These are phyloP conservation scores for Latrodectus geometricus DNA, from an alignment of 1,140 invertebrate species.

Conservation along the genomic window DNA sequence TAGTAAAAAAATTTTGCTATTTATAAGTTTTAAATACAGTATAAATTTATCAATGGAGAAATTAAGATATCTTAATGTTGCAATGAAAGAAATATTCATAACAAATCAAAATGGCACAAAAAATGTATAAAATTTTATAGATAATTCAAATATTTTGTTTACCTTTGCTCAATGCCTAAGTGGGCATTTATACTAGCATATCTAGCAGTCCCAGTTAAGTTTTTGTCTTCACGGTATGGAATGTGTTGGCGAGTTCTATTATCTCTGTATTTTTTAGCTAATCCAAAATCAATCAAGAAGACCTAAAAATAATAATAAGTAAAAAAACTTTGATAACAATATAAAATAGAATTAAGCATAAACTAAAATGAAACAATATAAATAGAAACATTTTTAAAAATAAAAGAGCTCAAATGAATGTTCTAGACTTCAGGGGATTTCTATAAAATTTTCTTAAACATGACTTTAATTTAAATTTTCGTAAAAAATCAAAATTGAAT, in stretches of 20 bases:
- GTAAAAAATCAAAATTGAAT: too few relatives aligned
- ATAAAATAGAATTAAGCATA: neutral
- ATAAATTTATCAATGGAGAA: too few relatives aligned
- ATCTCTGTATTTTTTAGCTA: constrained; percentile 72
- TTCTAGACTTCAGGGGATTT: too few relatives aligned
- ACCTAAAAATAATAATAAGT: constrained; percentile 70
- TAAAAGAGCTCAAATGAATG: neutral
- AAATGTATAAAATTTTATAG: neutral
- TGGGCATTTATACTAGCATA: constrained; percentile 78
- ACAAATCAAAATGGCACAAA: too few relatives aligned
- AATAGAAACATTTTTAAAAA: neutral
- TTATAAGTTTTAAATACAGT: too few relatives aligned
- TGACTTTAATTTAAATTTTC: too few relatives aligned
- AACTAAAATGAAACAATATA: neutral
- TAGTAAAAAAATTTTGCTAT: too few relatives aligned
- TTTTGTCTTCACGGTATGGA: constrained; percentile 79
- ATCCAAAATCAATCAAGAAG: constrained; percentile 77
- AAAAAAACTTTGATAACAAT: neutral
- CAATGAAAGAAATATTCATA: too few relatives aligned
- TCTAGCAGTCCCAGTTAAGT: constrained; percentile 76
- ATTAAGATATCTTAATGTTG: too few relatives aligned
- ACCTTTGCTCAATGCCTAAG: constrained; percentile 68
- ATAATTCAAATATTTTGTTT: constrained; percentile 70
- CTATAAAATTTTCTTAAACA: too few relatives aligned
- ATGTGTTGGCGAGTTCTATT: constrained; percentile 86